These are phyloP conservation scores for Etheostoma spectabile DNA, from an alignment of 2,113 vertebrate genomes.

Conservation along the genomic window DNA sequence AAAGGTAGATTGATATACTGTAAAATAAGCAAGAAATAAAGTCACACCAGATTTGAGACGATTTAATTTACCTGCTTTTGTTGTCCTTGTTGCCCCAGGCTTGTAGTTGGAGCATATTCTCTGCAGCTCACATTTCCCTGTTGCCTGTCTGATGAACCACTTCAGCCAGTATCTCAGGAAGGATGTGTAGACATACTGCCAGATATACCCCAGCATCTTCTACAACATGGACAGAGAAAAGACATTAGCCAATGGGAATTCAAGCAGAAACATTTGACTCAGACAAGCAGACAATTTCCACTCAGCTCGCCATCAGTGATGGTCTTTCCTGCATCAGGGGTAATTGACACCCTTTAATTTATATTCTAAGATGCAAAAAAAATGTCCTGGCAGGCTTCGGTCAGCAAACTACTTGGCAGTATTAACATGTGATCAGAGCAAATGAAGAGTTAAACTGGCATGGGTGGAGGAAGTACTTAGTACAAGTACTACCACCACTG, in stretches of 20 bases:
- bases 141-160: conserved; percentile 90
- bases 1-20: background rate
- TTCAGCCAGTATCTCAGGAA: conserved; percentile 94
- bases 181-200: conserved; percentile 90
- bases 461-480: background rate
- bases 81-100: conserved; percentile 87
- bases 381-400: background rate
- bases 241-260: background rate
- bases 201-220: conserved; percentile 89
- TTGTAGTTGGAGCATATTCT: conserved; percentile 84
- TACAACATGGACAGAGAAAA: conserved; percentile 52
- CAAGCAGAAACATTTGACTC: background rate
- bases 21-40: background rate
- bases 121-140: conserved; percentile 93
- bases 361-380: background rate
- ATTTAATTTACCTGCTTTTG: conserved; percentile 87
- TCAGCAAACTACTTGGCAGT: background rate
- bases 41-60: background rate
- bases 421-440: background rate
- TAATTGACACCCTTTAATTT: background rate
- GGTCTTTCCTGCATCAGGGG: background rate
- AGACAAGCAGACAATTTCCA: background rate
- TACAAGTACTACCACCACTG: background rate
- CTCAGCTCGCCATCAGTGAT: background rate
- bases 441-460: background rate